A percentile compares a stretch with the other conserved stretches of the same genome.
These are phyloP conservation scores for Tokudaia tokunoshimensis DNA, from an alignment of 2,797 vertebrate genomes.

Conservation along the genomic window DNA sequence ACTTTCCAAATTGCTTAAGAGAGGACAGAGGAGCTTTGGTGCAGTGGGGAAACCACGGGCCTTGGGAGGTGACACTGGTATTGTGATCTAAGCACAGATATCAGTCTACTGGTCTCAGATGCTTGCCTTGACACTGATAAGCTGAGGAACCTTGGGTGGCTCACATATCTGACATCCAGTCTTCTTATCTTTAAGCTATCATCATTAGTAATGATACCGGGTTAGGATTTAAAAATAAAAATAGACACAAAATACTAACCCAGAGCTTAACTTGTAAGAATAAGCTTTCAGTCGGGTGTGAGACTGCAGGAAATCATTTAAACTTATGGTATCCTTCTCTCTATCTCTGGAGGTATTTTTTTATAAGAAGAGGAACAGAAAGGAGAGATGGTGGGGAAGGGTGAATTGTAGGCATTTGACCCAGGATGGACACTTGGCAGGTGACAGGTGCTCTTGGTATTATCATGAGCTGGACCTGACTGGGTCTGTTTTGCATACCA, in stretches of 20 bases:
- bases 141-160: background rate
- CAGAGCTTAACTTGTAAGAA: background rate
- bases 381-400: background rate
- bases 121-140: background rate
- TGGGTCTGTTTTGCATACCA: background rate
- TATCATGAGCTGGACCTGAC: background rate
- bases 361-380: background rate
- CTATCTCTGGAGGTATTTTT: background rate
- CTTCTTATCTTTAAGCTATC: background rate
- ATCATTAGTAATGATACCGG: background rate
- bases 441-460: background rate
- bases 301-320: background rate
- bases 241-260: background rate
- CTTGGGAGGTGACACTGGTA: accelerated
- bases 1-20: conserved; percentile 46
- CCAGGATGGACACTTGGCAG: background rate
- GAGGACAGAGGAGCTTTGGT: background rate
- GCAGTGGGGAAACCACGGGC: background rate
- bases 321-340: background rate
- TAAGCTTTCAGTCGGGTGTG: background rate
- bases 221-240: background rate
- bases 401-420: background rate
- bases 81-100: background rate
- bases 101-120: background rate
- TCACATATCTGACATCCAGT: background rate